A percentile compares a stretch with the other conserved stretches of the same genome.
Conservation (phyloP, 1,140 invertebrate species). For the Stratiolaelaps scimitus region DNA sequence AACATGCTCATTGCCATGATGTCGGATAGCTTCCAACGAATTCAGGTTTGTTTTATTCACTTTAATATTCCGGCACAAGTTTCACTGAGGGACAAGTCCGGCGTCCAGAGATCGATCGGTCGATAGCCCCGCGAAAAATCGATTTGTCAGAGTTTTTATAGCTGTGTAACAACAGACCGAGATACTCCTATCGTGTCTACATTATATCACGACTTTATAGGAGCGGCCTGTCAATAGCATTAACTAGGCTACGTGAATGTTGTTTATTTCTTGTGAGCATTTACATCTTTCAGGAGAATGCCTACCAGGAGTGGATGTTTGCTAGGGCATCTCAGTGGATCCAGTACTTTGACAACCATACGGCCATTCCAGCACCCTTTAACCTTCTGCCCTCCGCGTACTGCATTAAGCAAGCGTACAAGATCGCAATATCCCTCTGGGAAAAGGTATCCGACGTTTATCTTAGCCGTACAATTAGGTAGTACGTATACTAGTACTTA, state of each 20-base stretch:
- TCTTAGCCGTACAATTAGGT: no score
- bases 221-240: no score
- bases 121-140: no score
- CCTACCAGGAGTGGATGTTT: slow-evolving; percentile 36
- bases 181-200: neutral
- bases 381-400: slow-evolving; percentile 35
- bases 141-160: no score
- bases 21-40: slow-evolving; percentile 56
- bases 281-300: slow-evolving; percentile 32
- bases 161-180: neutral
- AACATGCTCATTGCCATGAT: slow-evolving; percentile 67
- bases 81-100: no score
- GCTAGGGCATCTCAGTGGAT: slow-evolving; percentile 34
- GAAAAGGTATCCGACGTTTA: neutral
- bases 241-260: no score
- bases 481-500: no score
- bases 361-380: slow-evolving; percentile 34
- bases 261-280: neutral
- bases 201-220: no score
- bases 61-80: no score
- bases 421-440: neutral
- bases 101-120: no score
- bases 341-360: slow-evolving; percentile 34
- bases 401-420: slow-evolving; percentile 26
- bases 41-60: slow-evolving; percentile 42